Conservation (phyloP, 37 sponge, comb jelly and placozoan genomes). For the Chondrilla cf. caribensis region DNA sequence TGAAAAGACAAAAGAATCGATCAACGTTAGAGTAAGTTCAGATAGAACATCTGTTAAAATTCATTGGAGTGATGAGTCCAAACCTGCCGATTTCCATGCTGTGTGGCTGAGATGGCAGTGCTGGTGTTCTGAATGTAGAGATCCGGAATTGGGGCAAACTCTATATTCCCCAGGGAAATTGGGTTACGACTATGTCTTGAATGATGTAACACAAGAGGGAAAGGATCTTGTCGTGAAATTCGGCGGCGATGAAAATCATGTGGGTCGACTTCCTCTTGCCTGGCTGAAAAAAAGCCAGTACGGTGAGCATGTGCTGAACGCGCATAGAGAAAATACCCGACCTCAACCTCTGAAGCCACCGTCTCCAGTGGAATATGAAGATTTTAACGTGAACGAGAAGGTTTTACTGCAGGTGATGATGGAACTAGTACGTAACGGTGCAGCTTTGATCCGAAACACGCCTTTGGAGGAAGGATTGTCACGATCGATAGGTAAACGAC, state of each 20-base stretch:
- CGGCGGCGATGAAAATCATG: neutral
- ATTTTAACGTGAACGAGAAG: neutral
- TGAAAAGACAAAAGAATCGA: too few relatives aligned
- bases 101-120: constrained; percentile 1
- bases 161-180: neutral
- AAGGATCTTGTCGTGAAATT: neutral
- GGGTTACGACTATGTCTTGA: neutral
- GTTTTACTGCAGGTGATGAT: neutral
- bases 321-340: neutral
- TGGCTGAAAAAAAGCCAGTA: neutral
- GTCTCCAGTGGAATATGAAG: neutral
- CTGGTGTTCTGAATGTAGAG: neutral
- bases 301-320: neutral
- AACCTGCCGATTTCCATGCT: neutral
- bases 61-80: too few relatives aligned
- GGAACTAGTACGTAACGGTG: neutral
- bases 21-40: too few relatives aligned
- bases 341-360: neutral
- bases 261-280: neutral
- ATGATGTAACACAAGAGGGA: neutral
- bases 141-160: neutral
- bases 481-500: too few relatives aligned
- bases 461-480: neutral
- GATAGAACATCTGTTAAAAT: too few relatives aligned
- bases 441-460: neutral